Evolutionary conservation across 2,888 invertebrate species (phyloP), one percentile per base, ranked within the genome.

Genomic region (Eubasilissa splendida): DNA sequence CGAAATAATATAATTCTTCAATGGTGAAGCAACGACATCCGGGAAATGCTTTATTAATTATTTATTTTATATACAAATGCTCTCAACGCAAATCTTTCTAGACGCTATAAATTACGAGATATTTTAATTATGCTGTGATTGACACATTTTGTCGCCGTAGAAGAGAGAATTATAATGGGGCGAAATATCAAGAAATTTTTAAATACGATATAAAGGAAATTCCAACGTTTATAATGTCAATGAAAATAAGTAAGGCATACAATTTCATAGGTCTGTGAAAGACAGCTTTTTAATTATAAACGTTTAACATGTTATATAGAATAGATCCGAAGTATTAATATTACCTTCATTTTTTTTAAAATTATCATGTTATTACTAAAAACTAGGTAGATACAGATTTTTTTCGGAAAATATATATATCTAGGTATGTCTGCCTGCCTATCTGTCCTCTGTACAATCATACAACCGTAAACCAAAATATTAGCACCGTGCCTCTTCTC

Each of bases 111-210:
- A 52, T 71, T 10, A 54, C 31, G 22, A 22, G 22, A 31, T 54
- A 22, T 71, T 71, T 71, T 54, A 71, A 71, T 71, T 71, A 54
- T 7, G 33, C 53, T 10, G 31, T 71, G 71, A 71, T 71, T 71
- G 71, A 71, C 71, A 71, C 56, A 71, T 71, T 71, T 71, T 53
- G 33, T 22, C 71, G 54, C 71, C 22, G 22, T 71, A 71, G 54
- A 71, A 70, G 70, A 70, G 53, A 12, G 54, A 22, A 52, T 31
- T 8, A 54, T 71, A 54, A 53, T 71, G 11, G 8, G 54, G 71
- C n/a, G 31, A 14, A 54, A 54, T 71, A 53, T 31, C 5, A 10
- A 54, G 71, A 54, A 71, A 71, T 71, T 42, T 33, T 11, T 31
- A 31, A 71, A 54, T 71, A 31, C 33, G 31, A 7, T 4, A 71